Conservation (phyloP, 1,140 invertebrate genomes). For the Lethocerus indicus region DNA sequence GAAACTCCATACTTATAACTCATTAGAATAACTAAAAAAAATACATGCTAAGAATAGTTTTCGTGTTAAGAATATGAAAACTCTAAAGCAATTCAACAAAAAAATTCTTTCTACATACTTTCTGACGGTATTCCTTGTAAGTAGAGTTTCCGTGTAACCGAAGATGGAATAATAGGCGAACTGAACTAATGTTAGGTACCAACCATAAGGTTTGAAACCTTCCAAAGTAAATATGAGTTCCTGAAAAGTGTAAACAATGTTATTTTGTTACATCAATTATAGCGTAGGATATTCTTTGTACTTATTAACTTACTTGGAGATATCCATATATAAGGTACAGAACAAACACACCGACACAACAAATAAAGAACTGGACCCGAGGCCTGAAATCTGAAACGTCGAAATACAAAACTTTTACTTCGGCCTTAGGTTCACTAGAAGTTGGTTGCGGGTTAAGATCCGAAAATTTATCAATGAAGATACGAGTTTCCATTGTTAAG, state of each 20-base stretch:
- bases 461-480: too few species aligned
- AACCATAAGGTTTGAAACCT: constrained; percentile 76
- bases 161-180: constrained; percentile 75
- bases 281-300: background rate
- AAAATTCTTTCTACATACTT: constrained; percentile 40
- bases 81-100: background rate
- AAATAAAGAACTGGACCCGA: constrained; percentile 54
- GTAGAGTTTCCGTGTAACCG: constrained; percentile 53
- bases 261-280: background rate
- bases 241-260: constrained; percentile 26
- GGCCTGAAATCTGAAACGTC: constrained; percentile 46
- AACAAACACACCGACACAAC: constrained; percentile 62
- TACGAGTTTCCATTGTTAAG: too few species aligned
- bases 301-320: constrained; percentile 40
- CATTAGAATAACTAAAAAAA: constrained; percentile 9
- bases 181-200: constrained; percentile 85
- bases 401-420: constrained; percentile 41
- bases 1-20: background rate
- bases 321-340: constrained; percentile 86
- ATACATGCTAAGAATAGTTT: background rate
- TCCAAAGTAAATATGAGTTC: constrained; percentile 82
- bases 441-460: too few species aligned
- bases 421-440: too few species aligned
- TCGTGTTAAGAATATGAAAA: background rate
- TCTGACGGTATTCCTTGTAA: constrained; percentile 42